Base-by-base conservation (phyloP, 2,113 vertebrate species). In the Onychostruthus taczanowskii region DNA sequence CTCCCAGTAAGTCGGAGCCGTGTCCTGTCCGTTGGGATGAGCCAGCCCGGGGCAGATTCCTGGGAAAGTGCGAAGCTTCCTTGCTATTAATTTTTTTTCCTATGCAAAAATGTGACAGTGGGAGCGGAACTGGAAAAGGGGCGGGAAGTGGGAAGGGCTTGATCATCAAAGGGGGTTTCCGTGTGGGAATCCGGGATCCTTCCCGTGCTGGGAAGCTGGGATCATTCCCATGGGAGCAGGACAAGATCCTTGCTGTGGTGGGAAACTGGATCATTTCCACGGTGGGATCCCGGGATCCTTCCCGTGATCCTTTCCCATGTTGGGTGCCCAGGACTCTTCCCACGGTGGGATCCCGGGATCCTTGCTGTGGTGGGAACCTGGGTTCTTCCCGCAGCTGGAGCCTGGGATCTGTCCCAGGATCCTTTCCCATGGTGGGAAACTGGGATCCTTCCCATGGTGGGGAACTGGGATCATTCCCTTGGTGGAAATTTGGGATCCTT, bases 101-200 rank as follows among this genome's bases (percentile, higher is more conserved):
- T 97, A 89, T 90, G 94, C 95, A 95, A 95, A 91, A 89, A 30
- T 16, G 90, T 43, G 59, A 90, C 61, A 9, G 89, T 2, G 9
- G 77, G 64, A 23, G 35, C 39, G 2, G 56, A 46, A 62, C 55
- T 47, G 91, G 76, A 62, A 61, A 2, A 27, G 47, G 56, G n/a
- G 67, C 1, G 22, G 75, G 74, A 83, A 77, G 63, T 1, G 27
- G 75, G 74, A 83, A 83, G 84, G 93, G 87, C 58, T 55, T 19
- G 46, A 31, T 52, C 3, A 7, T 12, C 37, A 4, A 2, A 74
- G 31, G 43, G 23, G 27, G 44, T 13, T 53, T 66, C n/a, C 4
- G 0, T 3, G 33, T 9, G 23, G 50, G 37, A 33, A 39, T 24
- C 21, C 0, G 5, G 85, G 66, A 70, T 46, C 33, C 12, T 55